Evolutionary conservation across 2,113 vertebrate species (phyloP).

Genomic region (Chloropsis cyanopogon): DNA sequence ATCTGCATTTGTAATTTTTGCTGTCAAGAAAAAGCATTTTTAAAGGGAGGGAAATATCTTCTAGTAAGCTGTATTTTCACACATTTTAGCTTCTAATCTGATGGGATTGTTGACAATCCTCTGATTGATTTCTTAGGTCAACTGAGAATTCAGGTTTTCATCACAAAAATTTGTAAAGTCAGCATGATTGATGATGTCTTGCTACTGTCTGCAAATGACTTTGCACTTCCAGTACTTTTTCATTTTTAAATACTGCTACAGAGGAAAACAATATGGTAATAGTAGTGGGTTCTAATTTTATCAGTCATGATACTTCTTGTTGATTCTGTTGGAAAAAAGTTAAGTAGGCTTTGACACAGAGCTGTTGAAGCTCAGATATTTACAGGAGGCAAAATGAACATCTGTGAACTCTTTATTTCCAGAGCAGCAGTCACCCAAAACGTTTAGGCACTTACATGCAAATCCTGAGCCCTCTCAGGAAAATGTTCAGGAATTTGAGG

Average conservation of each 20-base stretch:
- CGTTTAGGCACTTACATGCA: not conserved
- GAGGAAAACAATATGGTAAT: not conserved
- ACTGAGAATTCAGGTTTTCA: not conserved
- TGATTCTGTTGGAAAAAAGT: not conserved
- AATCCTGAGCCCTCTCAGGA: not conserved
- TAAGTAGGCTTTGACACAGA: not conserved
- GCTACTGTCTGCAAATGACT: not conserved
- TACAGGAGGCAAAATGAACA: conserved; percentile 1
- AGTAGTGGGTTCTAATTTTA: not conserved
- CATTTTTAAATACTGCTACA: not conserved
- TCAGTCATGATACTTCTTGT: not conserved
- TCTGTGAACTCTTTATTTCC: not conserved
- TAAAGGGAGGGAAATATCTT: not conserved
- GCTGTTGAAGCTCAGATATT: not conserved
- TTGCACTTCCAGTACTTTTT: not conserved
- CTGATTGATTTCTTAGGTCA: not conserved
- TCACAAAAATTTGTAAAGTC: not conserved
- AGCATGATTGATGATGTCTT: not conserved
- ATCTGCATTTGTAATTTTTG: not conserved
- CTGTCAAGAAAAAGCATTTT: not conserved
- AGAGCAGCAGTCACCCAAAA: not conserved
- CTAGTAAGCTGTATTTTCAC: not conserved
- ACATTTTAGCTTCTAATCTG: not conserved
- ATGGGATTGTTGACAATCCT: not conserved
- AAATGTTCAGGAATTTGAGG: not conserved